A percentile compares a stretch with the other conserved stretches of the same genome.
phyloP scores from a whole-genome alignment of 2,113 vertebrate species.

The Geococcyx californianus region DNA sequence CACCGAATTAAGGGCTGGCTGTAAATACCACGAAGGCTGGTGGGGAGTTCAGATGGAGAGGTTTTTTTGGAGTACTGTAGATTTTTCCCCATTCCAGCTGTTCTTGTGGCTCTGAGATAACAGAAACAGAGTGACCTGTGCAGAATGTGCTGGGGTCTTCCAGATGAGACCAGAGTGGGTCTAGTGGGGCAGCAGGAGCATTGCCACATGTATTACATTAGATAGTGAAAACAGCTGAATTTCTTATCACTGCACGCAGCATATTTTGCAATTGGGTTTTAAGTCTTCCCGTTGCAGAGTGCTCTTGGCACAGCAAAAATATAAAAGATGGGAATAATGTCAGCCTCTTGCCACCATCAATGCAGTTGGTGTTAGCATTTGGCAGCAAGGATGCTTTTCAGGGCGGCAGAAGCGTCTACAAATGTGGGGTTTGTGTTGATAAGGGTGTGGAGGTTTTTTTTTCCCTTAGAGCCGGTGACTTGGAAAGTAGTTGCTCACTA shows the following conservation, averaged over 20 bases:
- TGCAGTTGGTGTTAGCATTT: neutral
- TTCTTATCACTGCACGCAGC: neutral
- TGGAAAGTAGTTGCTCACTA: neutral
- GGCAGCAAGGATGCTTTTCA: neutral
- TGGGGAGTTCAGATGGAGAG: neutral
- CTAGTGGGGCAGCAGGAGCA: neutral
- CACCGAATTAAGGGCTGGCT: neutral
- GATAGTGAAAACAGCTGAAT: neutral
- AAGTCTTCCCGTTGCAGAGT: neutral
- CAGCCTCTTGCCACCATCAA: neutral
- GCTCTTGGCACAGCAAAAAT: neutral
- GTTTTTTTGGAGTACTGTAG: neutral
- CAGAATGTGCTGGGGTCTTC: neutral
- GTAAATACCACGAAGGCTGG: neutral
- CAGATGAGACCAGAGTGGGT: neutral
- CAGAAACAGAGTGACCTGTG: neutral
- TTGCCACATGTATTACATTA: neutral
- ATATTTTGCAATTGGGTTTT: neutral
- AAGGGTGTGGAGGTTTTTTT: neutral
- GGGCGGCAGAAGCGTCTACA: neutral
- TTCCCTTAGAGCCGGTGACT: neutral
- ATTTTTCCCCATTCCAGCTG: neutral
- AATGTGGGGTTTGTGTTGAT: neutral
- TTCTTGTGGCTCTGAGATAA: neutral
- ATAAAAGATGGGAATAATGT: neutral